Conservation (phyloP, 2,888 invertebrate species). For the Drosophila anceps region DNA sequence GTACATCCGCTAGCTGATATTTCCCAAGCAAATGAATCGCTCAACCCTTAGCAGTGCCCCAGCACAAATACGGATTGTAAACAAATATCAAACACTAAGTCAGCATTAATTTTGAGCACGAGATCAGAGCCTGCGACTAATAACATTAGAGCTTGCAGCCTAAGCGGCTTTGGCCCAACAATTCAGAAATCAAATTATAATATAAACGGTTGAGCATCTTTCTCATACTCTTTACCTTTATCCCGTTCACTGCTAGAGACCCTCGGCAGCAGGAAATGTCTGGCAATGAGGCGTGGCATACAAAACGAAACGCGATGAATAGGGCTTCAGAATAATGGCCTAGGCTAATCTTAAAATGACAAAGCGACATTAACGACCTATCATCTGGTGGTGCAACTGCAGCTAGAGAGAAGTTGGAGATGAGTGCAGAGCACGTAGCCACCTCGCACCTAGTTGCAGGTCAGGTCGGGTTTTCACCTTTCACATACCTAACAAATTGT, state of each 20-base stretch:
- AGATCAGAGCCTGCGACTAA: constrained; percentile 39
- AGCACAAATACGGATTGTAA: constrained; percentile 31
- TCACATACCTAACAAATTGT: constrained; percentile 61
- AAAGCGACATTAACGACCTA: constrained; percentile 48
- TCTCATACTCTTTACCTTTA: constrained; percentile 17
- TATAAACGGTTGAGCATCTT: constrained; percentile 42
- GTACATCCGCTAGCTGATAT: constrained; percentile 28
- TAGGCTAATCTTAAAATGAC: constrained; percentile 64
- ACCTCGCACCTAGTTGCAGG: constrained; percentile 33
- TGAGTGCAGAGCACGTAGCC: constrained; percentile 35
- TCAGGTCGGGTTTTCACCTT: constrained; percentile 3
- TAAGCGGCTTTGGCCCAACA: constrained; percentile 61
- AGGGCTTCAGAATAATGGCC: constrained; percentile 20
- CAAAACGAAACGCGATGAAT: constrained; percentile 22
- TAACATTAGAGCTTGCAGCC: constrained; percentile 41
- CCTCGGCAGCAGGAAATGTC: constrained; percentile 19
- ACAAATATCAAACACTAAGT: constrained; percentile 41
- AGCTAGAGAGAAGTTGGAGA: neutral
- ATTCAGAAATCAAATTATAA: constrained; percentile 65
- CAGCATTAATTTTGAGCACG: constrained; percentile 54
- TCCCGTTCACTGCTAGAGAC: constrained; percentile 27
- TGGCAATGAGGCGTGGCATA: constrained; percentile 47
- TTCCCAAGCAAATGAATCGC: neutral
- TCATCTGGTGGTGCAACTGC: constrained; percentile 48
- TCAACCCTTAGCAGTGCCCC: constrained; percentile 12